Evolutionary conservation across 2,888 invertebrate species (phyloP).

Genomic region (Cheilosia impressa): DNA sequence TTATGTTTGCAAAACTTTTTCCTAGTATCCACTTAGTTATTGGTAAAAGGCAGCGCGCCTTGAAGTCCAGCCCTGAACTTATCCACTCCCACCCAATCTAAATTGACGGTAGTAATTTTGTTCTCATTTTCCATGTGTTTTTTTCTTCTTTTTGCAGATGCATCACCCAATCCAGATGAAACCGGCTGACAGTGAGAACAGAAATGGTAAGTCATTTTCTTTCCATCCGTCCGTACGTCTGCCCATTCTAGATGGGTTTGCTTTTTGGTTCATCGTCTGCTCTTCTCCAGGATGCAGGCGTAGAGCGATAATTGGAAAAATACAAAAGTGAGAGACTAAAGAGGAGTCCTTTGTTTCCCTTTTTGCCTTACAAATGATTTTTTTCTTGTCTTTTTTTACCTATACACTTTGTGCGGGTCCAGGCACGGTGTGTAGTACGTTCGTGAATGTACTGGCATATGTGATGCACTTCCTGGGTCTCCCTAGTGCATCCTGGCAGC

Average conservation of each 20-base stretch:
- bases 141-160: conserved; percentile 90
- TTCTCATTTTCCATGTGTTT: conserved; percentile 38
- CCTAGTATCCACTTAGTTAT: background rate
- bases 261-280: conserved; percentile 60
- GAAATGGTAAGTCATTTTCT: conserved; percentile 93
- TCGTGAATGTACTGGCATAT: conserved; percentile 61
- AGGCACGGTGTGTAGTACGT: conserved; percentile 3
- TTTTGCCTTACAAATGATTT: conserved; percentile 68
- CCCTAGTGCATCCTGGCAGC: conserved; percentile 45
- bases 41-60: background rate
- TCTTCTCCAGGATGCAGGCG: conserved; percentile 58
- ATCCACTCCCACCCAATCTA: conserved; percentile 42
- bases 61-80: conserved; percentile 43
- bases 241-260: conserved; percentile 45
- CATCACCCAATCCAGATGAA: conserved; percentile 99
- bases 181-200: conserved; percentile 99
- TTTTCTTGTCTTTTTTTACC: background rate
- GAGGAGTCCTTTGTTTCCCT: conserved; percentile 67
- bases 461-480: conserved; percentile 65
- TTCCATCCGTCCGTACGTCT: conserved; percentile 43
- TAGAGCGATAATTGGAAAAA: conserved; percentile 74
- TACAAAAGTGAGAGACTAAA: conserved; percentile 74
- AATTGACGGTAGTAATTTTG: conserved; percentile 65
- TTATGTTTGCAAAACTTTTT: no score
- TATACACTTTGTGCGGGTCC: conserved; percentile 22